Conservation (phyloP, 2,888 invertebrate genomes). For the Lithosia quadra region DNA sequence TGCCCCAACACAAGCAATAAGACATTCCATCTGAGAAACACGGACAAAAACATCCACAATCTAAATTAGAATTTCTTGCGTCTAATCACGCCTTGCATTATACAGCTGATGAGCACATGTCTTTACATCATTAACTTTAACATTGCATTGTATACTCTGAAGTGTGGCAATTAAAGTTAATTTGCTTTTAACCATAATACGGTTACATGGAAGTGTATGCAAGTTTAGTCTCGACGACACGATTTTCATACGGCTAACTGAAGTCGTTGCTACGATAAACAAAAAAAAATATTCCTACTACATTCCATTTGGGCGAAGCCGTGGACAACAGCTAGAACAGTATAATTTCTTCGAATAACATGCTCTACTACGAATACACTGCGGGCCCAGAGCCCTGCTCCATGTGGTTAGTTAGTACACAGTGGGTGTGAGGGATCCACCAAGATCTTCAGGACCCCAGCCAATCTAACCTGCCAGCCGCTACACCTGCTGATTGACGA, state of each 20-base stretch:
- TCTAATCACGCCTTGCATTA: slow-evolving; percentile 22
- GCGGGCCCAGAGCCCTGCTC: too few relatives aligned
- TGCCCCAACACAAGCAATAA: not conserved
- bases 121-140: slow-evolving; percentile 38
- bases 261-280: not conserved
- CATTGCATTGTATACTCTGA: slow-evolving; percentile 45
- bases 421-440: not conserved
- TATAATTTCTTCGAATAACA: not conserved
- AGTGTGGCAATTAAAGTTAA: slow-evolving; percentile 33
- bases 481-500: too few relatives aligned
- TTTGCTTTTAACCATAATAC: slow-evolving; percentile 30
- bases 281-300: too few relatives aligned
- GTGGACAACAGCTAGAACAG: not conserved
- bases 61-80: slow-evolving; percentile 34
- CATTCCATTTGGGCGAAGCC: too few relatives aligned
- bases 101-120: slow-evolving; percentile 23
- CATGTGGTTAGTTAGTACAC: too few relatives aligned
- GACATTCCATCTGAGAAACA: not conserved
- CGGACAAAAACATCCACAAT: slow-evolving; percentile 1
- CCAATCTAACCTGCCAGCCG: not conserved
- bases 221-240: slow-evolving; percentile 3
- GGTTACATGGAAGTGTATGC: slow-evolving; percentile 18
- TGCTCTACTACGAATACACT: too few relatives aligned
- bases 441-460: not conserved
- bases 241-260: not conserved